Percentiles rank a stretch among this genome's conserved stretches.
These are phyloP conservation scores for Acyrthosiphon pisum DNA, from an alignment of 1,140 invertebrate genomes.

Conservation along the genomic window DNA sequence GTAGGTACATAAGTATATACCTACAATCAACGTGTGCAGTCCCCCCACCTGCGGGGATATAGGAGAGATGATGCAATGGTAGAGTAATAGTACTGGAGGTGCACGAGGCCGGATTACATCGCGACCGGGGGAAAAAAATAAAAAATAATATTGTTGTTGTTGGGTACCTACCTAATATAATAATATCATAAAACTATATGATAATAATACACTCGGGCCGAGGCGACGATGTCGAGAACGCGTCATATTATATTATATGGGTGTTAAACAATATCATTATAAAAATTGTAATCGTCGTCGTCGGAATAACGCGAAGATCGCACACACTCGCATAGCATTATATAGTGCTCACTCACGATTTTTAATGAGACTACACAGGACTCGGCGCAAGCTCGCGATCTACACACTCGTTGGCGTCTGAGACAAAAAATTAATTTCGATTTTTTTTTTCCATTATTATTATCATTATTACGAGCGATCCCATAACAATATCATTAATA, in stretches of 20 bases:
- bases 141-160: neutral
- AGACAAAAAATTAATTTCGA: conserved; percentile 21
- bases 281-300: neutral
- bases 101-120: neutral
- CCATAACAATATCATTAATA: neutral
- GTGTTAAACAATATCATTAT: neutral
- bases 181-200: neutral
- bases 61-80: neutral
- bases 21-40: neutral
- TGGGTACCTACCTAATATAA: neutral
- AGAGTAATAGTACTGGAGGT: neutral
- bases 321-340: neutral
- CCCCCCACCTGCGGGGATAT: neutral
- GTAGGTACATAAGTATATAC: neutral
- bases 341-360: conserved; percentile 42
- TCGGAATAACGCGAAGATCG: neutral
- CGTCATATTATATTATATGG: neutral
- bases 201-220: neutral
- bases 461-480: neutral
- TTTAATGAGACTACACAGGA: conserved; percentile 32
- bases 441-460: neutral
- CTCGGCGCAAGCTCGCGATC: neutral
- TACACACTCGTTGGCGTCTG: neutral
- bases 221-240: neutral
- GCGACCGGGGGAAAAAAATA: neutral